Evolutionary conservation across 2,113 vertebrate species (phyloP).

Genomic region (Castor canadensis): DNA sequence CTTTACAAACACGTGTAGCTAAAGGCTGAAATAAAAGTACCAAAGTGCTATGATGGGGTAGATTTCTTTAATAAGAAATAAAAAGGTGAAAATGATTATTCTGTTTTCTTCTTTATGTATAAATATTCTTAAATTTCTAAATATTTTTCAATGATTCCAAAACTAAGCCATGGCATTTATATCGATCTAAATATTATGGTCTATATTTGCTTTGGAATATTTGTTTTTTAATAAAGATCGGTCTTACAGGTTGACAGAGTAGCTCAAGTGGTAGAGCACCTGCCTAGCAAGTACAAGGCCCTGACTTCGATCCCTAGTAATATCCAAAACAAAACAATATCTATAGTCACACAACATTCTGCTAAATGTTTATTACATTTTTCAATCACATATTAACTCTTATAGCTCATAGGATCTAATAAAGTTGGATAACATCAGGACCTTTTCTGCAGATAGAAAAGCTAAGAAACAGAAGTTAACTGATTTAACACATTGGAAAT

Average conservation of each 20-base stretch:
- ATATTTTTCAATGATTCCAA: slow-evolving; percentile 42
- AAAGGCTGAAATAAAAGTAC: slow-evolving; percentile 47
- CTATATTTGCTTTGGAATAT: slow-evolving; percentile 37
- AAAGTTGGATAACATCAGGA: slow-evolving; percentile 21
- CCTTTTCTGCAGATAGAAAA: slow-evolving; percentile 41
- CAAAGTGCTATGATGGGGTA: neutral
- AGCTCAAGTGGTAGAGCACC: too few species aligned
- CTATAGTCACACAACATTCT: neutral
- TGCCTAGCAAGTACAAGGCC: too few species aligned
- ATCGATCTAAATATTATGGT: slow-evolving; percentile 1
- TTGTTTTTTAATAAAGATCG: slow-evolving; percentile 24
- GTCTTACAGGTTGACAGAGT: too few species aligned
- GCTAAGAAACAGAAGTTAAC: slow-evolving; percentile 28
- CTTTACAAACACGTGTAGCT: neutral
- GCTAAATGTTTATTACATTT: neutral
- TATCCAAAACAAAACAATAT: slow-evolving; percentile 31
- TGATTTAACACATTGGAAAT: neutral
- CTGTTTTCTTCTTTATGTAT: slow-evolving; percentile 38
- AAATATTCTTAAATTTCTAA: slow-evolving; percentile 40
- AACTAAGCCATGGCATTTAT: slow-evolving; percentile 34
- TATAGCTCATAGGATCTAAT: neutral
- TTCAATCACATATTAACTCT: slow-evolving; percentile 22
- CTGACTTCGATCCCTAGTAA: too few species aligned
- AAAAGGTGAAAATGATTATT: slow-evolving; percentile 16
- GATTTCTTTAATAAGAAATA: slow-evolving; percentile 28